A percentile compares a stretch with the other conserved stretches of the same genome.
phyloP scores from a whole-genome alignment of 1,140 invertebrate genomes.

The Latrodectus geometricus region DNA sequence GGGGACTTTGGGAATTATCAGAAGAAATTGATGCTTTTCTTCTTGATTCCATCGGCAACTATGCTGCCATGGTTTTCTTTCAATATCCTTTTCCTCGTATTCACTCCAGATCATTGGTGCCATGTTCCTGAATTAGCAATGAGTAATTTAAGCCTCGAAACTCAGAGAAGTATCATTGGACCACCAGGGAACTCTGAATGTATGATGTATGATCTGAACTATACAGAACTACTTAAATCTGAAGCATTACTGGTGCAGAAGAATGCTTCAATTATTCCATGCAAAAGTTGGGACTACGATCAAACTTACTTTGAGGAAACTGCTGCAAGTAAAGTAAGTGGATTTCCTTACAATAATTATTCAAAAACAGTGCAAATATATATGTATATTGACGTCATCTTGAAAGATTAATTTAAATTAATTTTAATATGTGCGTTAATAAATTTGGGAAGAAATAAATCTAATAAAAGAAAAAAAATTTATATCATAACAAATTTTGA shows the following conservation, averaged over 20 bases:
- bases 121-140: slow-evolving; percentile 57
- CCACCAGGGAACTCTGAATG: slow-evolving; percentile 49
- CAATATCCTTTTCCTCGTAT: slow-evolving; percentile 55
- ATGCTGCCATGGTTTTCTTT: slow-evolving; percentile 52
- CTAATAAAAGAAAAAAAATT: no score
- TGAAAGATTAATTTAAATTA: no score
- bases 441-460: no score
- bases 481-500: no score
- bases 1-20: slow-evolving; percentile 63
- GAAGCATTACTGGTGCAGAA: background rate
- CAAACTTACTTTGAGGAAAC: slow-evolving; percentile 68
- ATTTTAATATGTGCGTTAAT: no score
- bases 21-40: slow-evolving; percentile 44
- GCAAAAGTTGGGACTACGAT: slow-evolving; percentile 69
- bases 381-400: no score
- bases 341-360: no score
- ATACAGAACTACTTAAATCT: slow-evolving; percentile 50
- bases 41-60: slow-evolving; percentile 38
- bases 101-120: slow-evolving; percentile 65
- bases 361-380: no score
- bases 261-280: slow-evolving; percentile 55
- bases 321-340: slow-evolving; percentile 69
- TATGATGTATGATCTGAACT: slow-evolving; percentile 66
- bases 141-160: slow-evolving; percentile 62
- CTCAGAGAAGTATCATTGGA: slow-evolving; percentile 10